These are phyloP conservation scores for Eristalis intricaria DNA, from an alignment of 2,888 invertebrate genomes.

Conservation along the genomic window DNA sequence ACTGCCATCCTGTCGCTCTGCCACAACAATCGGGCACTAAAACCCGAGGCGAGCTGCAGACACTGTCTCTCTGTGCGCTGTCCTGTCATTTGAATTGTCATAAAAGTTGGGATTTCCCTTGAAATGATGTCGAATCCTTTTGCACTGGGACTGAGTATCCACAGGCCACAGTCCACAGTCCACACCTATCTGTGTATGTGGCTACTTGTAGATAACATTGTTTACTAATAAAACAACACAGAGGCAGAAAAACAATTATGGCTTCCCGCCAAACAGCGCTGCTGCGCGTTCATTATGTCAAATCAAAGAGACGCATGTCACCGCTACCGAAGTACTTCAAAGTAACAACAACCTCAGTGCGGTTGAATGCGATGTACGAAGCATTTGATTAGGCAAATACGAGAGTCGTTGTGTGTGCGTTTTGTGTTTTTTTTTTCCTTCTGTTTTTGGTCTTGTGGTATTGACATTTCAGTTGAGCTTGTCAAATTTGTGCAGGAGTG, in stretches of 20 bases:
- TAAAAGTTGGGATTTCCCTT: slow-evolving; percentile 31
- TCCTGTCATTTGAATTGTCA: slow-evolving; percentile 10
- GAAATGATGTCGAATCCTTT: slow-evolving; percentile 31
- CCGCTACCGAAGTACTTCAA: slow-evolving; percentile 36
- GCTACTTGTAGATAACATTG: slow-evolving; percentile 66
- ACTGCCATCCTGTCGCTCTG: slow-evolving; percentile 3
- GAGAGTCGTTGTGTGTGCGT: background rate
- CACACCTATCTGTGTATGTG: slow-evolving; percentile 10
- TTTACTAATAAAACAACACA: slow-evolving; percentile 50
- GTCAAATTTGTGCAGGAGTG: slow-evolving; percentile 40
- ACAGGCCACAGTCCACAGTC: background rate
- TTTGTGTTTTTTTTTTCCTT: slow-evolving; percentile 26
- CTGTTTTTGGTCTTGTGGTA: slow-evolving; percentile 32
- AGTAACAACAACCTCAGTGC: slow-evolving; percentile 22
- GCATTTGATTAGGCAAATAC: slow-evolving; percentile 69
- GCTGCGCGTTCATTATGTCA: slow-evolving; percentile 62
- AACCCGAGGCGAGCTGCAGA: background rate
- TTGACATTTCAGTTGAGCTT: slow-evolving; percentile 69
- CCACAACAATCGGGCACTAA: background rate
- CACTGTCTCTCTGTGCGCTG: background rate
- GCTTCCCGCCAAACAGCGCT: slow-evolving; percentile 58
- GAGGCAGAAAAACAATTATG: slow-evolving; percentile 35
- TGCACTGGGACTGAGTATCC: background rate
- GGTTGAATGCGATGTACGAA: slow-evolving; percentile 20
- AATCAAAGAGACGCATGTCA: slow-evolving; percentile 66